phyloP scores from a whole-genome alignment of 2,113 vertebrate genomes.

The Esox niger region DNA sequence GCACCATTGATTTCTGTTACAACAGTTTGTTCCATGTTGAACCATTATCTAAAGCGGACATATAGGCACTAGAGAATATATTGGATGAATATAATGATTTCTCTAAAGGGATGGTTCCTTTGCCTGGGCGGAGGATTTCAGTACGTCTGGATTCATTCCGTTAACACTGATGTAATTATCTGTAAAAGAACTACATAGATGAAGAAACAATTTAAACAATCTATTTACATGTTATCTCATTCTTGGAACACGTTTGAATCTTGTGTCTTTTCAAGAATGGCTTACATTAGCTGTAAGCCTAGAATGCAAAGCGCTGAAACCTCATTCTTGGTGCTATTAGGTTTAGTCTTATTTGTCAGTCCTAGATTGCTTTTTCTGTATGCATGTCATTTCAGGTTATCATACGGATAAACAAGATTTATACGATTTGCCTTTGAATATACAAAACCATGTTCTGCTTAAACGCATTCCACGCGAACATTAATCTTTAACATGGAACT shows the following conservation, averaged over 20 bases:
- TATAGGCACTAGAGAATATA: conserved; percentile 33
- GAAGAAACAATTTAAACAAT: not conserved
- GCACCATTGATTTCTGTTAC: conserved; percentile 66
- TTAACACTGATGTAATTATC: not conserved
- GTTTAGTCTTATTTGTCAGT: conserved; percentile 16
- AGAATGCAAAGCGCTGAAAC: not conserved
- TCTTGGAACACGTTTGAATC: not conserved
- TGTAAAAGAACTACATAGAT: not conserved
- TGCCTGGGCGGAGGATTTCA: not conserved
- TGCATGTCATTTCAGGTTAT: conserved; percentile 26
- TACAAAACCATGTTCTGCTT: conserved; percentile 35
- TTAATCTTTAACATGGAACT: conserved; percentile 48
- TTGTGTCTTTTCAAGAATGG: conserved; percentile 17
- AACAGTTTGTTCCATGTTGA: conserved; percentile 68
- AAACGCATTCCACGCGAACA: conserved; percentile 43
- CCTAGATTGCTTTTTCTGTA: conserved; percentile 27
- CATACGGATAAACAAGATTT: conserved; percentile 41
- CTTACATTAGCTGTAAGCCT: conserved; percentile 1
- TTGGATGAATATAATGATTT: conserved; percentile 1
- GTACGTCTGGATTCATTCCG: conserved; percentile 3
- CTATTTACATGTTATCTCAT: not conserved
- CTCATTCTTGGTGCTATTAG: not conserved
- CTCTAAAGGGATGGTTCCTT: not conserved
- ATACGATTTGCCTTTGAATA: conserved; percentile 20
- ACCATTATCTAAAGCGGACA: conserved; percentile 64